Conservation (phyloP, 2,888 invertebrate species). For the Dicranocentrus wangi region DNA sequence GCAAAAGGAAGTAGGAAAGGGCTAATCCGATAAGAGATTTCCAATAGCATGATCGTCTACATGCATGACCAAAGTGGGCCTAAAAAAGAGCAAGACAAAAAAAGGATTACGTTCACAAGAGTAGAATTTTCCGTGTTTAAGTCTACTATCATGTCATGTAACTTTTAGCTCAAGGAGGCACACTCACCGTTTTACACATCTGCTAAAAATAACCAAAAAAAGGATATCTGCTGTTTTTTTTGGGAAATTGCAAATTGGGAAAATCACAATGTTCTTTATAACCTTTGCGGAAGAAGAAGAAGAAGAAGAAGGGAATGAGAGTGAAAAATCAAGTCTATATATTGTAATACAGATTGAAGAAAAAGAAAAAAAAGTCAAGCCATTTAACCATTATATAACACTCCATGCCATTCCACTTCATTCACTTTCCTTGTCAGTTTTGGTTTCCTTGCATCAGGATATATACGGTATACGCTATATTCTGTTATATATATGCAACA, state of each 20-base stretch:
- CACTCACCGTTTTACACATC: neutral
- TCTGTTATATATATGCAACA: too few species aligned
- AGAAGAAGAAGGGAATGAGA: too few species aligned
- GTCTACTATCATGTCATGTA: conserved; percentile 30
- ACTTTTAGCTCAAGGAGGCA: neutral
- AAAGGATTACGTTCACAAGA: neutral
- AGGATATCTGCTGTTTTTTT: conserved; percentile 30
- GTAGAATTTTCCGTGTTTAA: conserved; percentile 10
- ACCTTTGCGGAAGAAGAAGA: neutral
- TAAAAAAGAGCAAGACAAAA: neutral
- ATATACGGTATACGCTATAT: neutral
- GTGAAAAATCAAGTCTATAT: too few species aligned
- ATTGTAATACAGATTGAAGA: too few species aligned
- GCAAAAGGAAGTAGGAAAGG: conserved; percentile 7
- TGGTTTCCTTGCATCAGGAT: neutral
- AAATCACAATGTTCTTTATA: conserved; percentile 42
- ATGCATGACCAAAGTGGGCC: neutral
- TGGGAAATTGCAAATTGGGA: conserved; percentile 39
- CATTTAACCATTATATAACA: conserved; percentile 1
- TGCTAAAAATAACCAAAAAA: neutral
- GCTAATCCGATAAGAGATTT: neutral
- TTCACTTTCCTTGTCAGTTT: neutral
- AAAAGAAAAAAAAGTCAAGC: neutral
- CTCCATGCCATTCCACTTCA: conserved; percentile 6
- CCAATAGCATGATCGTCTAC: conserved; percentile 10